These are phyloP conservation scores for Glandiceps talaboti DNA, from an alignment of 53 echinoderm and acorn worm genomes.

Conservation along the genomic window DNA sequence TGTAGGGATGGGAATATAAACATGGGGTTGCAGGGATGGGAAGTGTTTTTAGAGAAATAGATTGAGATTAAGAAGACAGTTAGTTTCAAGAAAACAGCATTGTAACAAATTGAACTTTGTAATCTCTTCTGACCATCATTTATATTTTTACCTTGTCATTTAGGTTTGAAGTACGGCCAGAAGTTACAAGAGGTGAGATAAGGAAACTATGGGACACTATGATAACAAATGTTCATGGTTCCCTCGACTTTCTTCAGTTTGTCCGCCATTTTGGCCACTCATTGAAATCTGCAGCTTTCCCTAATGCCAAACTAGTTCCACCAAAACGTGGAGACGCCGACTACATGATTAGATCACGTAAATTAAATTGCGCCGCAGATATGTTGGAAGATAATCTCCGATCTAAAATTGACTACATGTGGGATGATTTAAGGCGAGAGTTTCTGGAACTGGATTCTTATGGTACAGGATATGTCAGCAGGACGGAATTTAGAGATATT, in stretches of 20 bases:
- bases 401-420: conserved; percentile 96
- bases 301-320: conserved; percentile 82
- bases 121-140: too few species aligned
- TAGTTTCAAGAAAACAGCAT: too few species aligned
- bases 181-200: conserved; percentile 85
- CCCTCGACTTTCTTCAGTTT: conserved; percentile 70
- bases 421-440: conserved; percentile 87
- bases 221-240: conserved; percentile 64
- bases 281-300: conserved; percentile 67
- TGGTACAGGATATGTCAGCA: conserved; percentile 72
- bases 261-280: conserved; percentile 87
- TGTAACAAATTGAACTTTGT: too few species aligned
- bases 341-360: conserved; percentile 86
- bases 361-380: conserved; percentile 95
- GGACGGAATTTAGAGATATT: conserved; percentile 74
- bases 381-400: conserved; percentile 97
- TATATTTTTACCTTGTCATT: too few species aligned
- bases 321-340: conserved; percentile 93
- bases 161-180: conserved; percentile 65
- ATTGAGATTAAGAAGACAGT: too few species aligned
- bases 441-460: conserved; percentile 67
- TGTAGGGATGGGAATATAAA: too few species aligned
- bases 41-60: too few species aligned
- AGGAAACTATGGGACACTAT: conserved; percentile 82
- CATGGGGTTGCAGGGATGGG: too few species aligned